A percentile compares a stretch with the other conserved stretches of the same genome.
These are phyloP conservation scores for Circaetus gallicus DNA, from an alignment of 2,113 vertebrate genomes.

Conservation along the genomic window DNA sequence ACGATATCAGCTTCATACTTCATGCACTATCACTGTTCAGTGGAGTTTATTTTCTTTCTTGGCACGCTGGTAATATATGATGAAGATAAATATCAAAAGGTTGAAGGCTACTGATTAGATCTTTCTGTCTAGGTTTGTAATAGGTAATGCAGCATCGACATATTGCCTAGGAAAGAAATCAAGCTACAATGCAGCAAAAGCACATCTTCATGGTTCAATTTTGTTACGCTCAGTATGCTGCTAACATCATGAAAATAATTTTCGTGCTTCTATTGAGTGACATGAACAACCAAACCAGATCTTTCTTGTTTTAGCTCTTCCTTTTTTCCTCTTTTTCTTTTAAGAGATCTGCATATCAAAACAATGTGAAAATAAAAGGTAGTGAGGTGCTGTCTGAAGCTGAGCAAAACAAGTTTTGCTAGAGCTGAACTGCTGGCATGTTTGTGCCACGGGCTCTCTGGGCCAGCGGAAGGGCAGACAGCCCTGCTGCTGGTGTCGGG, in stretches of 20 bases:
- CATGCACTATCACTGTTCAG: neutral
- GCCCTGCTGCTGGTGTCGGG: neutral
- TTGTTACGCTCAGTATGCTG: neutral
- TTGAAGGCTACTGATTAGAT: neutral
- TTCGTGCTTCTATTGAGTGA: neutral
- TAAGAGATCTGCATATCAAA: neutral
- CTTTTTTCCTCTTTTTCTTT: neutral
- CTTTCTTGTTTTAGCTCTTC: neutral
- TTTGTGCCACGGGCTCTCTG: neutral
- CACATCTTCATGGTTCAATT: neutral
- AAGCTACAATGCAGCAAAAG: neutral
- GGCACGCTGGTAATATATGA: neutral
- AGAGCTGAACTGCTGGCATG: neutral
- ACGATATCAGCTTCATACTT: neutral
- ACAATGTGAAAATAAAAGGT: neutral
- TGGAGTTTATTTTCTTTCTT: neutral
- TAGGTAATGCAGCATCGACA: neutral
- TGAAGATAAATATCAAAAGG: neutral
- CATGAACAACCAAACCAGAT: neutral
- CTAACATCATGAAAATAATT: neutral
- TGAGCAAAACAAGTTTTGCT: neutral
- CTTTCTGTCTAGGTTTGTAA: neutral
- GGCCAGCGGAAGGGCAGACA: neutral
- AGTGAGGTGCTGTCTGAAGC: neutral
- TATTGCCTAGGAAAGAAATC: neutral